Evolutionary conservation across 2,797 vertebrate genomes (phyloP), one percentile per base, ranked within the genome.

Genomic region (Pangasius krempfi): DNA sequence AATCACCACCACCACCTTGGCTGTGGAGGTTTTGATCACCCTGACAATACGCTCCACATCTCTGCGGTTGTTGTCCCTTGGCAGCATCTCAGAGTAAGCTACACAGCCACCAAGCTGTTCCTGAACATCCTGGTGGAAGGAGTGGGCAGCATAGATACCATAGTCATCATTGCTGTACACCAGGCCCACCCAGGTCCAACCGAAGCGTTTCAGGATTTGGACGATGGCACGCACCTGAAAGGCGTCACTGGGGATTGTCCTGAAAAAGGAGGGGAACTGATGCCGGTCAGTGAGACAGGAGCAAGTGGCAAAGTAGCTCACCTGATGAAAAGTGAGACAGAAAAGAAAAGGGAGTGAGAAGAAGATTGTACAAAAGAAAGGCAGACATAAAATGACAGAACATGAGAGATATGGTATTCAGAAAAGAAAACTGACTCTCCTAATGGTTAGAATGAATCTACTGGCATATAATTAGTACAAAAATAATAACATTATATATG

Each of bases 131-230:
- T 90, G 70, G 3, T 90, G 93, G 18, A 95, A 95, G 3, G 93
- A 91, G 6, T 83, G 91, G n/a, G 94, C 93, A 58, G 92, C 95
- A 2, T 95, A 62, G 18, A 93, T 76, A 7, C 95, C 95, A 73
- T 96, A 96, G 70, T 95, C 95, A 90, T 95, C 95, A 83, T 94
- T 91, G 87, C 94, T 95, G 78, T 94, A 62, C n/a, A 96, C 62
- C 13, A 95, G 89, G 33, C 95, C 95, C 6, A 92, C 90, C 95
- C 95, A 96, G 16, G 93, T 95, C 95, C 95, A 96, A 30, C 90
- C 50, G 22, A 95, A 95, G 54, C 85, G 92, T 37, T 92, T 94
- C 0, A 96, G 64, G 64, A 96, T 95, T 91, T 92, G 93, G 25
- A 95, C 91, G 70, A 95, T 94, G 33, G 93, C 93, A 75, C 73